A percentile compares a stretch with the other conserved stretches of the same genome.
These are phyloP conservation scores for Plebejus melissa DNA, from an alignment of 2,888 invertebrate genomes.

Conservation along the genomic window DNA sequence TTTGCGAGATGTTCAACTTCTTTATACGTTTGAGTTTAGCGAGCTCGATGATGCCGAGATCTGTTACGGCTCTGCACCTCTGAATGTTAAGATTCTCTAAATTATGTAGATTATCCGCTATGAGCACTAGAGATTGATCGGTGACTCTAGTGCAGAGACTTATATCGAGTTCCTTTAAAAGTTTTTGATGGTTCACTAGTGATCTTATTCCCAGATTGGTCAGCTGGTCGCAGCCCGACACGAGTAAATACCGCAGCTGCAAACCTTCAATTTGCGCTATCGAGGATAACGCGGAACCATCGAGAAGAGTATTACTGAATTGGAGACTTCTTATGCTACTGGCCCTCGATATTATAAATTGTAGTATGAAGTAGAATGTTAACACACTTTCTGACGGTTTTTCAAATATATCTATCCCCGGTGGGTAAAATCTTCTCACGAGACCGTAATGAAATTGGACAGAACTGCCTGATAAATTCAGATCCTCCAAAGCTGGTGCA, in stretches of 20 bases:
- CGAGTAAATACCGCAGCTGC: constrained; percentile 69
- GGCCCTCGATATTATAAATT: constrained; percentile 76
- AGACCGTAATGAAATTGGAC: constrained; percentile 85
- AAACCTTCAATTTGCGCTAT: constrained; percentile 76
- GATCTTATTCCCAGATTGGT: constrained; percentile 77
- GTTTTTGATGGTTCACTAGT: constrained; percentile 76
- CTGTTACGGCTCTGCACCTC: constrained; percentile 82
- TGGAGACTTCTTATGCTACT: constrained; percentile 78
- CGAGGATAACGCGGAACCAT: constrained; percentile 78
- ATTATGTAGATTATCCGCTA: constrained; percentile 78
- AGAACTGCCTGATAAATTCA: constrained; percentile 83
- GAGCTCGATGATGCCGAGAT: constrained; percentile 78
- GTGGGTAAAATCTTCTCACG: constrained; percentile 83
- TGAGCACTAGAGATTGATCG: constrained; percentile 79
- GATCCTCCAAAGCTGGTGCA: constrained; percentile 78
- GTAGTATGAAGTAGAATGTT: constrained; percentile 83
- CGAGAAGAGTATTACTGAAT: constrained; percentile 84
- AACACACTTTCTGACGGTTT: constrained; percentile 83
- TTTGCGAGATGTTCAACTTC: constrained; percentile 82
- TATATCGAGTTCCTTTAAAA: constrained; percentile 79
- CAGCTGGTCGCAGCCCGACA: constrained; percentile 81
- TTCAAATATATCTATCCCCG: constrained; percentile 52
- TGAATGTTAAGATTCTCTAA: constrained; percentile 81
- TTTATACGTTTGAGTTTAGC: constrained; percentile 75
- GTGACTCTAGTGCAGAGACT: constrained; percentile 82